Conservation (phyloP, 2,888 invertebrate species). For the Listrodromus nycthemerus region DNA sequence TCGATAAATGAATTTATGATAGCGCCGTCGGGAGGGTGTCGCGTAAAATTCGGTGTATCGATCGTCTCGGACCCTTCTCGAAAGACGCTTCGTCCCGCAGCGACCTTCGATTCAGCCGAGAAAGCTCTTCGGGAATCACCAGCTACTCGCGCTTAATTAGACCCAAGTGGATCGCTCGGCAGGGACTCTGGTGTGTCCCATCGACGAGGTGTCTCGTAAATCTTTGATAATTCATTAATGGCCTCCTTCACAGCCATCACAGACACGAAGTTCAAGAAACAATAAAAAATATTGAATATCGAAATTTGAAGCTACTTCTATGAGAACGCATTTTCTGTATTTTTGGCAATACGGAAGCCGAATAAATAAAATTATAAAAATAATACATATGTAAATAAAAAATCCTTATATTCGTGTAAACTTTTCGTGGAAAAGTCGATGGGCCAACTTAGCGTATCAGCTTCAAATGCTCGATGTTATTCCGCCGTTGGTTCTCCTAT, state of each 20-base stretch:
- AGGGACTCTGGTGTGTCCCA: constrained; percentile 2
- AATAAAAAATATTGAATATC: background rate
- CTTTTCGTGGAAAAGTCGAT: background rate
- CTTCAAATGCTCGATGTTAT: background rate
- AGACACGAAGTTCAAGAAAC: background rate
- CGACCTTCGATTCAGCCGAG: constrained; percentile 8
- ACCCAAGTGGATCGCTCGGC: constrained; percentile 22
- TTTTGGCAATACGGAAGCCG: too few species aligned
- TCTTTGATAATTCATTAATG: constrained; percentile 35
- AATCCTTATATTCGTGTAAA: too few species aligned
- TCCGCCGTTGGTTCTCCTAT: background rate
- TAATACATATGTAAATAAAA: background rate
- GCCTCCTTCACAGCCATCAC: constrained; percentile 19
- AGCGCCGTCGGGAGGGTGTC: background rate
- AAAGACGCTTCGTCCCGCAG: background rate
- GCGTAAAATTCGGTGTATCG: background rate
- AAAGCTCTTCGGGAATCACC: constrained; percentile 27
- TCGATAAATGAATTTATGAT: background rate
- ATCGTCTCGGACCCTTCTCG: constrained; percentile 1
- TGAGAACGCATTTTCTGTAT: too few species aligned
- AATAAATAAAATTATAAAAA: background rate
- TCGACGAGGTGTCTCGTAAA: constrained; percentile 18
- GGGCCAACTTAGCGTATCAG: too few species aligned
- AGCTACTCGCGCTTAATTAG: constrained; percentile 20
- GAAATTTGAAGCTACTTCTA: too few species aligned